A percentile compares a stretch with the other conserved stretches of the same genome.
Evolutionary conservation across 2,113 vertebrate genomes (phyloP).

Genomic region (Nannobrachium achirus): DNA sequence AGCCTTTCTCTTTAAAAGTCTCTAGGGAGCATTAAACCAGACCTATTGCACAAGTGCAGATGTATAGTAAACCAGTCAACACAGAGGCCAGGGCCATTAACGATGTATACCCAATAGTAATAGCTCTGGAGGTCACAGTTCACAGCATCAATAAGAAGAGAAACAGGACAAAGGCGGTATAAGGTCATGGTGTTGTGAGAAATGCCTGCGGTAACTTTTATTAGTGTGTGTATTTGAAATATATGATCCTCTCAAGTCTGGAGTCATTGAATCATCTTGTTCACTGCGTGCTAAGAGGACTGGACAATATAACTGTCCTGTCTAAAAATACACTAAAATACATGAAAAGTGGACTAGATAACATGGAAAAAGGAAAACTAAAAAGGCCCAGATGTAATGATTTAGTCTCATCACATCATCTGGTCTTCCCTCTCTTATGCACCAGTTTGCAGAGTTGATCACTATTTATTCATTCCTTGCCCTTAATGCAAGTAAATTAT

Average conservation of each 20-base stretch:
- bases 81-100: neutral
- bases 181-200: neutral
- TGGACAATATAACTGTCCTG: too few species aligned
- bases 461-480: neutral
- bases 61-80: conserved; percentile 3
- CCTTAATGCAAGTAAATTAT: conserved; percentile 10
- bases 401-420: conserved; percentile 11
- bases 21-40: neutral
- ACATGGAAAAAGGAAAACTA: too few species aligned
- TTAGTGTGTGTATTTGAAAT: neutral
- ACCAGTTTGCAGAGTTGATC: conserved; percentile 32
- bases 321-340: too few species aligned
- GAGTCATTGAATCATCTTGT: neutral
- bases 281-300: neutral
- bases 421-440: neutral
- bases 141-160: neutral
- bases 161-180: neutral
- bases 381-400: neutral
- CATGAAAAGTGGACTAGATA: too few species aligned
- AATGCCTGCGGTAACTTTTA: conserved; percentile 3
- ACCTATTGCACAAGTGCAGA: conserved; percentile 35
- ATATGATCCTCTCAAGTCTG: neutral
- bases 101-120: neutral
- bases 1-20: conserved; percentile 15
- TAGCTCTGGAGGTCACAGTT: neutral